These are phyloP conservation scores for Mycetomoellerius zeteki DNA, from an alignment of 1,140 invertebrate genomes.

Conservation along the genomic window DNA sequence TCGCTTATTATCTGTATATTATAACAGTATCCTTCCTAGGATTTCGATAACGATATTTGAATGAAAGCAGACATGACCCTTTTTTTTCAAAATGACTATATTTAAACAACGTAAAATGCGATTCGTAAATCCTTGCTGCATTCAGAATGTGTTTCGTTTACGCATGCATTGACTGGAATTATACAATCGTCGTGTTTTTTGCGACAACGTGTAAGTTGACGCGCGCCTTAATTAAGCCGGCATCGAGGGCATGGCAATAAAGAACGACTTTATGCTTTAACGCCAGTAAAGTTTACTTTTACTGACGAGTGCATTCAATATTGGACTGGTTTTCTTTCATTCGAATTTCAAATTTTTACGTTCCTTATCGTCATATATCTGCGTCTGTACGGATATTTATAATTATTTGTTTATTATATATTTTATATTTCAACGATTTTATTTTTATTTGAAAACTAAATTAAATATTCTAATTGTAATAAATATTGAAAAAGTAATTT, in stretches of 20 bases:
- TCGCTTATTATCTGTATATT: neutral
- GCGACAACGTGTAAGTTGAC: conserved; percentile 4
- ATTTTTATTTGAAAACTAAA: neutral
- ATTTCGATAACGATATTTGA: conserved; percentile 1
- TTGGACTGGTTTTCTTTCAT: neutral
- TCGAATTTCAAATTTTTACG: conserved; percentile 17
- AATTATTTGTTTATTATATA: conserved; percentile 7
- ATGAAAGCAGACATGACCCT: too few species aligned
- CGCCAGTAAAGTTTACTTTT: conserved; percentile 30
- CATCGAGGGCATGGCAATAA: neutral
- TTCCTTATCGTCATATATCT: neutral
- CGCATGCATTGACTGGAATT: neutral
- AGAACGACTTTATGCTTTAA: conserved; percentile 39
- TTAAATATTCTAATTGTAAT: neutral
- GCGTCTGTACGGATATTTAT: neutral
- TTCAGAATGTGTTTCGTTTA: neutral
- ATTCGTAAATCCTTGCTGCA: neutral
- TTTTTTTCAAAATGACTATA: neutral
- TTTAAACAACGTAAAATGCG: neutral
- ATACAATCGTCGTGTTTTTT: conserved; percentile 42
- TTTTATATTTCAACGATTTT: conserved; percentile 3
- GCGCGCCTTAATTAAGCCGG: conserved; percentile 15
- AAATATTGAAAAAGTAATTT: neutral
- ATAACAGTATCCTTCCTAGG: neutral
- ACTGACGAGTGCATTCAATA: conserved; percentile 24